Base-by-base conservation (phyloP, 2,797 vertebrate genomes). In the Miichthys miiuy region DNA sequence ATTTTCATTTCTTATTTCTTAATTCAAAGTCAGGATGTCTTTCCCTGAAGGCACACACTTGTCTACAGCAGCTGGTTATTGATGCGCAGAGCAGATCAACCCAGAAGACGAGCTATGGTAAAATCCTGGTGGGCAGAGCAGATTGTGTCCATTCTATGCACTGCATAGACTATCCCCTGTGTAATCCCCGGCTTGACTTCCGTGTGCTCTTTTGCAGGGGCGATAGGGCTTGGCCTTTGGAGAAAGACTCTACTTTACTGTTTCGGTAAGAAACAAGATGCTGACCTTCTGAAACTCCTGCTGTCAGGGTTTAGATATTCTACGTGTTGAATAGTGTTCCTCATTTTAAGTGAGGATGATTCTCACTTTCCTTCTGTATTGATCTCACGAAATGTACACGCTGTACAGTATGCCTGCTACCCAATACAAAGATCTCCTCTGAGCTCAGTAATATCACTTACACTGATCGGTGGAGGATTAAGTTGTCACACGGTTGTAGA, bases 341-440 rank as follows among this genome's bases (percentile, higher is more conserved):
- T 65, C 69, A 66, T 85, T 77, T 64, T 52, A 54, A 18, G 18
- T 21, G 47, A 67, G 38, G 11, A 42, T 25, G 61, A 72, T 52
- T 82, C 68, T 75, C 14, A 54, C 75, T 66, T 74, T 77, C 52
- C 72, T 13, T 46, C 57, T 55, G 42, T 72, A 86, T 80, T 80
- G 84, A 85, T 80, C 74, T 48, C 12, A 25, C 62, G 62, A 38
- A 54, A 50, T 51, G 55, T 44, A 58, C 68, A 65, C 5, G 2
- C 25, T 70, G 77, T 57, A 47, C 72, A 66, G 54, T 55, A 11
- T 52, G 20, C 30, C 21, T 48, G 55, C 55, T n/a, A 64, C 12
- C 18, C n/a, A 57, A 58, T 65, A 65, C 47, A 75, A 52, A 46
- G 5, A 72, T 68, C 38, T 68, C 27, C 23, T 34, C 68, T 44